Percentiles rank a stretch among this genome's conserved stretches.
These are phyloP conservation scores for Bolborhynchus lineola DNA, from an alignment of 2,113 vertebrate species.

Conservation along the genomic window DNA sequence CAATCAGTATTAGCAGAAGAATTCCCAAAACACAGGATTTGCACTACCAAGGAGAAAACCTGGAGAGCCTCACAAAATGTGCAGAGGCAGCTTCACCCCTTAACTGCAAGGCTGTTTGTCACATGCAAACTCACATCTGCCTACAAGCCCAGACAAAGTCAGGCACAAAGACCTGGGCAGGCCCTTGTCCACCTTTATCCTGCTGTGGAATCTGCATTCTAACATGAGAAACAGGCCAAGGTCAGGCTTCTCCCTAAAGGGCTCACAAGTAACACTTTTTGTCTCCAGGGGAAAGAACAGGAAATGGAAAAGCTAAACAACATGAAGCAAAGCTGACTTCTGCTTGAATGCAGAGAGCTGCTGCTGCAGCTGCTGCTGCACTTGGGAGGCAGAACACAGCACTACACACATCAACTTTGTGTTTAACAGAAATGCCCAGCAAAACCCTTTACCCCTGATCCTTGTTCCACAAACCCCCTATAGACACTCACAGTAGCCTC, in stretches of 20 bases:
- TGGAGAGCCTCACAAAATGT: background rate
- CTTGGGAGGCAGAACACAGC: background rate
- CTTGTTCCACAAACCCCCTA: background rate
- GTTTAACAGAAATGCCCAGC: background rate
- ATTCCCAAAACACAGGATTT: background rate
- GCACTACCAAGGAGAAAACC: background rate
- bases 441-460: background rate
- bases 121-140: background rate
- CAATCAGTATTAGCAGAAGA: background rate
- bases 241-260: background rate
- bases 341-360: background rate
- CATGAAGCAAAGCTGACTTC: background rate
- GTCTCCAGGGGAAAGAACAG: background rate
- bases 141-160: background rate
- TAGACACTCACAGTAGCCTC: background rate
- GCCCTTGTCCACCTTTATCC: background rate
- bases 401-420: accelerated
- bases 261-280: background rate
- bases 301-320: background rate
- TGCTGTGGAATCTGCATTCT: background rate
- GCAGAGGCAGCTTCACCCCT: background rate
- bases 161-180: background rate
- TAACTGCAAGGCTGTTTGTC: background rate
- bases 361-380: no score
- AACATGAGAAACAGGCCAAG: background rate